Evolutionary conservation across 2,888 invertebrate genomes (phyloP), one percentile per base, ranked within the genome.

Genomic region (Apeira syringaria): DNA sequence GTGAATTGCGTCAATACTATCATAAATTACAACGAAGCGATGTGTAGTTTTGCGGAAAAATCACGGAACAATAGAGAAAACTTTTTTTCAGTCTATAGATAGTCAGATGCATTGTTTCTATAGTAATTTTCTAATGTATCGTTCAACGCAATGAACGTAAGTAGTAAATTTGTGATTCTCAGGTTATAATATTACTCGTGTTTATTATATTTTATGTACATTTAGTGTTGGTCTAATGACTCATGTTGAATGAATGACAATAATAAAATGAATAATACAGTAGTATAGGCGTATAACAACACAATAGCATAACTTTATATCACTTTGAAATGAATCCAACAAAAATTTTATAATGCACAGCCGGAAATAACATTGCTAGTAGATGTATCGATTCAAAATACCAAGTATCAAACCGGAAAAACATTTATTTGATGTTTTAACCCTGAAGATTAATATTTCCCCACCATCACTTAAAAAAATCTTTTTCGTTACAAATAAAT

Each of bases 71-170:
- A 46, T 40, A 12, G 39, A 35, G 24, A 37, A 10, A 31, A 18
- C 11, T 36, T 35, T 46, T 46, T 40, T 27, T 28, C 10, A 7
- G 28, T 8, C 13, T 5, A 24, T 40, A 26, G 38, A 34, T 38
- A 34, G 38, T 13, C 20, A 6, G 13, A 12, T 6, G 15, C 11
- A 13, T 10, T 33, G 28, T 32, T 39, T 43, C 35, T 40, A 39
- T 46, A 35, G n/a, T n/a, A 35, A 39, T 46, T 46, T 39, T 46
- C 39, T 39, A 40, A 40, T 28, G 34, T 29, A 30, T 39, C 38
- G 8, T 35, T 32, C 15, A 38, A n/a, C 10, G 31, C 35, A 35
- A 31, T 35, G 35, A 40, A 13, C 13, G 11, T 10, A 12, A 27
- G 22, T 27, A 29, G 32, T 34, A 30, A 47, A 47, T 41, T 34